Evolutionary conservation across 2,888 invertebrate species (phyloP), one percentile per base, ranked within the genome.

Genomic region (Omphaloscelis lunosa): DNA sequence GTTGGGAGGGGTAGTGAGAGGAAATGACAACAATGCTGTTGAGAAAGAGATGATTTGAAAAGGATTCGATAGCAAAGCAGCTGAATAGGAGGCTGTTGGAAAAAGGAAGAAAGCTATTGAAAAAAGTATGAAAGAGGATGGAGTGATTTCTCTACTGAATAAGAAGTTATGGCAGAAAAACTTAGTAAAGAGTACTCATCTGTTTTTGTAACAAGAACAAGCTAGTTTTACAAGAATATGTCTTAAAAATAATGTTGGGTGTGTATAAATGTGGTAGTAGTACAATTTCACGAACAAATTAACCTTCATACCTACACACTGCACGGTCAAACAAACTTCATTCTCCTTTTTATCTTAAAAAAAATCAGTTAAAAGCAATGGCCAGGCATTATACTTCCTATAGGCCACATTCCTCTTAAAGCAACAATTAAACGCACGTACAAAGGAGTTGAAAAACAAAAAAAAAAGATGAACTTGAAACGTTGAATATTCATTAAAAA

Each of bases 401-500:
- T 84, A 82, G 80, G 79, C 79, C 59, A 86, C 83, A 82, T 84
- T 88, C 87, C 84, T 83, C 81, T 79, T 79, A 79, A 82, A 74
- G 86, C 88, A 82, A 89, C 88, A 91, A 92, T 91, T 91, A 89
- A 89, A 86, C 86, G 75, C 48, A 59, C 73, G 72, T 84, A 84
- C 83, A 86, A 84, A 84, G 86, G 83, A 81, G 75, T 86, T 77
- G 83, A 87, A 91, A 91, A 89, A 86, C 78, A 83, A 84, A 91
- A 79, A 84, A 91, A 79, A 87, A 86, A 87, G 83, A 74, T 79
- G 82, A 85, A 86, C 78, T 84, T 72, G 86, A 84, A 88, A 85
- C 84, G 82, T 89, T 92, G 93, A 92, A 94, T 94, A 94, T 95
- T 94, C 92, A 94, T 94, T 92, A 91, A 92, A 93, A 95, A 95